These are phyloP conservation scores for Engystomops pustulosus DNA, from an alignment of 2,113 vertebrate species.

Conservation along the genomic window DNA sequence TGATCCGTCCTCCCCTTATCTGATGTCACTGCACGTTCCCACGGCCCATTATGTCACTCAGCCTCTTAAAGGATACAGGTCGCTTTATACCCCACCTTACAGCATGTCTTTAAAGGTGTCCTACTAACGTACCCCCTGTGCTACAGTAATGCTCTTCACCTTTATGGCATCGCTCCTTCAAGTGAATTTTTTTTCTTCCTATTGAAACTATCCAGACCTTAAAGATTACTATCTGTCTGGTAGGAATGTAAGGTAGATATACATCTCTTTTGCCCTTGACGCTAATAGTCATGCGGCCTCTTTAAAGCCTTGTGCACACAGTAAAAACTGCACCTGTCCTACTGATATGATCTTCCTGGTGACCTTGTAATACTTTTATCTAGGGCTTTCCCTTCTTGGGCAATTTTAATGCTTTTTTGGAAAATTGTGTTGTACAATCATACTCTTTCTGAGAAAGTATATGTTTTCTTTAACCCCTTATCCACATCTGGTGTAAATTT, in stretches of 20 bases:
- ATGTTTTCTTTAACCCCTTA: too few species aligned
- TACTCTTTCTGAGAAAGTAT: too few species aligned
- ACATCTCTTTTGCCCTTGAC: conserved; percentile 41
- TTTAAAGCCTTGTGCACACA: background rate
- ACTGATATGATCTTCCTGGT: background rate
- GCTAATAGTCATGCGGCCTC: background rate
- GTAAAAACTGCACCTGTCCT: background rate
- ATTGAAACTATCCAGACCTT: conserved; percentile 1
- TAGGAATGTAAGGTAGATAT: conserved; percentile 37
- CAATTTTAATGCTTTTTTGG: too few species aligned
- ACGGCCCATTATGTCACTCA: background rate
- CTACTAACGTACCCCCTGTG: background rate
- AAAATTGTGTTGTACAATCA: too few species aligned
- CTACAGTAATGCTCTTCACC: background rate
- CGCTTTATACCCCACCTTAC: background rate
- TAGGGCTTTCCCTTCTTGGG: too few species aligned
- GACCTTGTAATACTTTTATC: background rate
- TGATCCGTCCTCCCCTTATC: conserved; percentile 14
- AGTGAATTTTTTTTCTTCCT: background rate
- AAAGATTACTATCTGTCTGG: conserved; percentile 24
- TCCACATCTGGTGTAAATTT: too few species aligned
- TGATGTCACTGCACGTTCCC: conserved; percentile 32
- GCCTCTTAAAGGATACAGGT: background rate
- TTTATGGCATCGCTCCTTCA: background rate
- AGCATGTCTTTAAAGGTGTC: too few species aligned